Base-by-base conservation (phyloP, 2,797 vertebrate species). In the Bryconaethiops microstoma region DNA sequence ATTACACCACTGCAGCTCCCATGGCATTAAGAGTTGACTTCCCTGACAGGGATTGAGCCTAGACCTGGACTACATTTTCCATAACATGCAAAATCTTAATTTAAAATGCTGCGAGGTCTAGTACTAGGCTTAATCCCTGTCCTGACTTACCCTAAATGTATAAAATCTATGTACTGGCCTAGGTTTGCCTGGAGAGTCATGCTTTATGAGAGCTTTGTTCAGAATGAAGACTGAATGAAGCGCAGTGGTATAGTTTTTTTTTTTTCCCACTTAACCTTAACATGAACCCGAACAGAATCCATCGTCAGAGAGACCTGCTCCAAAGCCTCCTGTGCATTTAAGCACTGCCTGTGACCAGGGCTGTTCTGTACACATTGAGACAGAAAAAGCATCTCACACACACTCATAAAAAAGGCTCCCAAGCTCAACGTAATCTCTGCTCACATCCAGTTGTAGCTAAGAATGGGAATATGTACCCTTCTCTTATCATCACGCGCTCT, bases 401-500 rank as follows among this genome's bases (percentile, higher is more conserved):
- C 9, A 65, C 13, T 52, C 59, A 52, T 48, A 65, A n/a, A 45
- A 23, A 52, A 50, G 52, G 60, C 21, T 67, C 39, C 77, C 7
- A 21, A 63, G 57, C 42, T 72, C 19, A 16, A 0, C 23, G 9
- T 5, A 67, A 50, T 57, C 39, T 48, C 64, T 19, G 29, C 29
- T 76, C 50, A 78, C n/a, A 67, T 39, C 40, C 40, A 54, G 64
- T 78, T 78, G 78, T 54, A 73, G 48, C 40, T 48, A 59, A 48
- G 40, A 55, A 40, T 67, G 59, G 63, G 87, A 89, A 85, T 83
- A 87, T 89, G 87, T 86, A 88, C 86, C 88, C 88, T 87, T 89
- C 77, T 85, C 85, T 67, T 85, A 84, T 75, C 80, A 88, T 86
- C 86, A 55, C 88, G 86, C 79, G 92, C 87, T 90, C 88, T 93